Percentiles rank a stretch among this genome's conserved stretches.
These are phyloP conservation scores for Alcis repandata DNA, from an alignment of 2,888 invertebrate species.

Conservation along the genomic window DNA sequence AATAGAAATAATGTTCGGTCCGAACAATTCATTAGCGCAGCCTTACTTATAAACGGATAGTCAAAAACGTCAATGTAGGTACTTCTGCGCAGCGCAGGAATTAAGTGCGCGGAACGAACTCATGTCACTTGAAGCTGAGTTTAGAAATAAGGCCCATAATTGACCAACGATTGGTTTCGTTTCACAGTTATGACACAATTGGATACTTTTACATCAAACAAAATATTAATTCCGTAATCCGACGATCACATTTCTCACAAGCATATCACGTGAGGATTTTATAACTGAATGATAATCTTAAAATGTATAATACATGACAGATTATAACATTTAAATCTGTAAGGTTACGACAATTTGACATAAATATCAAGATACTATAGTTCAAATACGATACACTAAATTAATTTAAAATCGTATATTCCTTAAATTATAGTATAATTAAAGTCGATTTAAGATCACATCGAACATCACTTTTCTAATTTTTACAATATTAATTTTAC, in stretches of 20 bases:
- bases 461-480: constrained; percentile 35
- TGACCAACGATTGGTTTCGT: no score
- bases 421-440: constrained; percentile 18
- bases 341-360: constrained; percentile 24
- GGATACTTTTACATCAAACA: background rate
- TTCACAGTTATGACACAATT: no score
- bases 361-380: constrained; percentile 14
- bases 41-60: no score
- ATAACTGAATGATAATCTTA: background rate
- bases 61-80: no score
- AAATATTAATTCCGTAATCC: background rate
- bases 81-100: no score
- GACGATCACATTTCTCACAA: background rate
- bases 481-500: constrained; percentile 40
- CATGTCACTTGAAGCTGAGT: no score
- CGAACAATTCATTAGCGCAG: background rate
- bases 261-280: background rate
- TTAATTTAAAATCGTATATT: constrained; percentile 31
- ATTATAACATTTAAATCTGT: constrained; percentile 6
- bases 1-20: background rate
- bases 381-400: constrained; percentile 18
- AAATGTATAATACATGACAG: background rate
- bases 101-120: no score
- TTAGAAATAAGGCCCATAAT: no score
- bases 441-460: constrained; percentile 36